Evolutionary conservation across 2,113 vertebrate species (phyloP).

Genomic region (Polypterus senegalus): DNA sequence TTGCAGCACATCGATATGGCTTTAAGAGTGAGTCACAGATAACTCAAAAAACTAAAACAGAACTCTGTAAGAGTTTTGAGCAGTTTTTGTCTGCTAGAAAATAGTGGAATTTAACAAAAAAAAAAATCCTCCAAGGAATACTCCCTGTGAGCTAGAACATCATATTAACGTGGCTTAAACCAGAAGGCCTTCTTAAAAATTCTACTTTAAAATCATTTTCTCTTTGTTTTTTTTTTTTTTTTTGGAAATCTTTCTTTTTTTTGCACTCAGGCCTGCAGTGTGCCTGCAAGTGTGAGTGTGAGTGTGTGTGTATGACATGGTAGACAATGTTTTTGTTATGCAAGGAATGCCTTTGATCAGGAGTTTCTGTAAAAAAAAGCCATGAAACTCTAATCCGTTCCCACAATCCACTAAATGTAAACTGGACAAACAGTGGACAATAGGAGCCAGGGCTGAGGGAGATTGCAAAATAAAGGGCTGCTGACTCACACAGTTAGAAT

Average conservation of each 20-base stretch:
- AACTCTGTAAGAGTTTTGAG: too few species aligned
- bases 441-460: slow-evolving; percentile 45
- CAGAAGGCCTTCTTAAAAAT: too few species aligned
- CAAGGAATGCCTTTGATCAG: slow-evolving; percentile 80
- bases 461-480: slow-evolving; percentile 36
- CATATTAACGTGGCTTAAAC: too few species aligned
- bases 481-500: slow-evolving; percentile 43
- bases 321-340: slow-evolving; percentile 69
- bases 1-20: too few species aligned
- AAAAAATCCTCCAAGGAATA: too few species aligned
- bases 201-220: too few species aligned
- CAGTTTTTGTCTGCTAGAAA: too few species aligned
- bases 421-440: slow-evolving; percentile 61
- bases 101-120: too few species aligned
- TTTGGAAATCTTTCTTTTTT: slow-evolving; percentile 30
- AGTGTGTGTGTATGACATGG: slow-evolving; percentile 37
- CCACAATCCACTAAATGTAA: slow-evolving; percentile 68
- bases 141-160: too few species aligned
- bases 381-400: slow-evolving; percentile 77
- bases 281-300: slow-evolving; percentile 17
- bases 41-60: too few species aligned
- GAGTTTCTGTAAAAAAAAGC: slow-evolving; percentile 59
- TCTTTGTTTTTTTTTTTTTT: slow-evolving; percentile 48
- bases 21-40: too few species aligned
- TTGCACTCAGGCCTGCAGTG: slow-evolving; percentile 41